Evolutionary conservation across 2,888 invertebrate species (phyloP).

Genomic region (Trachelus iudaicus): DNA sequence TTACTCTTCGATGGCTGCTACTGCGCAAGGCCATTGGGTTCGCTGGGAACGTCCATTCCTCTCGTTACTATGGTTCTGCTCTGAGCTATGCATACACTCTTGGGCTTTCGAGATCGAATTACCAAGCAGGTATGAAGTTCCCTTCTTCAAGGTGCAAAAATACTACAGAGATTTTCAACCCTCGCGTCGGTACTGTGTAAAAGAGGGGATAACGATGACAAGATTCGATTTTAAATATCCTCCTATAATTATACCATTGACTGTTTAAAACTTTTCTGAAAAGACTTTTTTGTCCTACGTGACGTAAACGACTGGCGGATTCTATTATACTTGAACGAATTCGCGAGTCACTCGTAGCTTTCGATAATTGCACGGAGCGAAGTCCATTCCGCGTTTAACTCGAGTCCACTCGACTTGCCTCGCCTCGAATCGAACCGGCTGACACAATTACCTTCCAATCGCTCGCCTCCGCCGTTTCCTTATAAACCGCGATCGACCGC

Average conservation of each 20-base stretch:
- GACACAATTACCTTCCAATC: slow-evolving; percentile 10
- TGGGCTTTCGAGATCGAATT: slow-evolving; percentile 4
- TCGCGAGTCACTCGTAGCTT: not conserved
- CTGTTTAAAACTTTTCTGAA: not conserved
- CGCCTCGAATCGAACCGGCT: slow-evolving; percentile 10
- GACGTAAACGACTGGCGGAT: not conserved
- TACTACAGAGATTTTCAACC: not conserved
- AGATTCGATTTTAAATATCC: not conserved
- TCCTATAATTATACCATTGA: not conserved
- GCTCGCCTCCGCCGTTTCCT: slow-evolving; percentile 3
- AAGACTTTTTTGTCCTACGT: not conserved
- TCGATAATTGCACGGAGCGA: slow-evolving; percentile 4
- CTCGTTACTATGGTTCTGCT: not conserved
- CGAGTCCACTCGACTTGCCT: slow-evolving; percentile 4
- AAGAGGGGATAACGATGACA: not conserved
- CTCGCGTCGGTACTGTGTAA: not conserved
- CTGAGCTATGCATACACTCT: not conserved
- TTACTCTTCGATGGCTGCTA: not conserved
- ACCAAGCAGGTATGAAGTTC: not conserved
- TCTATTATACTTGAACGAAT: not conserved
- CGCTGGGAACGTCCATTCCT: not conserved
- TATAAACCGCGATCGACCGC: not conserved
- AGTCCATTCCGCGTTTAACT: slow-evolving; percentile 7
- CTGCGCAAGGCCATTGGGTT: slow-evolving; percentile 5
- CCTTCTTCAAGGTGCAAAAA: not conserved